These are phyloP conservation scores for Sminthurides aquaticus DNA, from an alignment of 2,888 invertebrate genomes.

Conservation along the genomic window DNA sequence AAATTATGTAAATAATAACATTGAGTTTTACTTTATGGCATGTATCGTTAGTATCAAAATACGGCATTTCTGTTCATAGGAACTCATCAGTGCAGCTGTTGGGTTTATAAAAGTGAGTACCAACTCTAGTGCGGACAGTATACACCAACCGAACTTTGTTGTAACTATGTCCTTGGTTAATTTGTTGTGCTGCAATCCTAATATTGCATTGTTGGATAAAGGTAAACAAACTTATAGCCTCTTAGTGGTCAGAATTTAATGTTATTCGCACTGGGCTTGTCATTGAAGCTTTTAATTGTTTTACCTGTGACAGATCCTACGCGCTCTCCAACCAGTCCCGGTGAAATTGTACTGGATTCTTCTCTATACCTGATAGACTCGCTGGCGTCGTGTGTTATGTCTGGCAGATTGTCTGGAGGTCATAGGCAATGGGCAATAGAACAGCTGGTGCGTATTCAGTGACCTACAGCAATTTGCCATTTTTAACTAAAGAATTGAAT, in stretches of 20 bases:
- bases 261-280: background rate
- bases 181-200: slow-evolving; percentile 48
- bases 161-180: slow-evolving; percentile 57
- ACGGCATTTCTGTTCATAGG: slow-evolving; percentile 44
- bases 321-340: slow-evolving; percentile 24
- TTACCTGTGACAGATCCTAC: too few species aligned
- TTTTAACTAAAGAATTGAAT: slow-evolving; percentile 4
- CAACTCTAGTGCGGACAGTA: slow-evolving; percentile 23
- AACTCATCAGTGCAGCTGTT: slow-evolving; percentile 50
- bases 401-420: slow-evolving; percentile 50
- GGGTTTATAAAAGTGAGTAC: slow-evolving; percentile 45
- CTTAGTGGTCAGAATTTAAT: too few species aligned
- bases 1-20: background rate
- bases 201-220: slow-evolving; percentile 33
- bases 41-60: background rate
- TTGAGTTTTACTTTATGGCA: background rate
- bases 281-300: too few species aligned
- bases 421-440: slow-evolving; percentile 58
- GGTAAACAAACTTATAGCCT: too few species aligned
- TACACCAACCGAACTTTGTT: slow-evolving; percentile 48
- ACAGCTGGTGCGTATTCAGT: slow-evolving; percentile 52
- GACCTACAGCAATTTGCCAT: too few species aligned
- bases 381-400: slow-evolving; percentile 55
- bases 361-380: slow-evolving; percentile 56
- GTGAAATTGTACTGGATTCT: slow-evolving; percentile 35